Evolutionary conservation across 1,140 invertebrate genomes (phyloP).

Genomic region (Trinorchestia longiramus): DNA sequence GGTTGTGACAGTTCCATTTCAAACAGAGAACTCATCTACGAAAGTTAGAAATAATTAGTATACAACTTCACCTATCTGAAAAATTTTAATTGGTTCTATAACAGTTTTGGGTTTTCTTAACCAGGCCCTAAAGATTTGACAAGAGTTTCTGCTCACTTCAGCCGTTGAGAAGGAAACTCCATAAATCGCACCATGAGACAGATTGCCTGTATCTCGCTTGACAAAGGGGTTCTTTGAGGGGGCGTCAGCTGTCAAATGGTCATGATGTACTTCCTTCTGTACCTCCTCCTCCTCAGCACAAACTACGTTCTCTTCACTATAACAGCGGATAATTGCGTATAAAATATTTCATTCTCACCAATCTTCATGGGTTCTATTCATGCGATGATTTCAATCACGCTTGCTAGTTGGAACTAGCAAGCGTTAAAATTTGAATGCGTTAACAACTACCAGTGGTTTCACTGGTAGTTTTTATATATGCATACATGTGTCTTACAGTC

Average conservation of each 20-base stretch:
- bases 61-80: background rate
- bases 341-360: background rate
- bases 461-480: too few relatives aligned
- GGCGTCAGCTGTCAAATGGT: background rate
- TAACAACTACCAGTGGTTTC: too few relatives aligned
- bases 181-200: background rate
- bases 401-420: too few relatives aligned
- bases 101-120: background rate
- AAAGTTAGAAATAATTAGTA: background rate
- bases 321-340: too few relatives aligned
- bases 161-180: background rate
- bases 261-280: constrained; percentile 7
- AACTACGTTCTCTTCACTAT: background rate
- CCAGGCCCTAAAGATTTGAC: background rate
- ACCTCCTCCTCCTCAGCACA: background rate
- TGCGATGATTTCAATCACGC: too few relatives aligned
- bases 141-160: background rate
- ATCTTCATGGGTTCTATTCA: too few relatives aligned
- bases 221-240: background rate
- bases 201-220: background rate
- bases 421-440: too few relatives aligned
- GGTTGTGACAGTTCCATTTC: background rate
- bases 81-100: background rate
- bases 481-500: too few relatives aligned
- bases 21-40: background rate